Evolutionary conservation across 1,140 invertebrate genomes (phyloP).

Genomic region (Aricia agestis): DNA sequence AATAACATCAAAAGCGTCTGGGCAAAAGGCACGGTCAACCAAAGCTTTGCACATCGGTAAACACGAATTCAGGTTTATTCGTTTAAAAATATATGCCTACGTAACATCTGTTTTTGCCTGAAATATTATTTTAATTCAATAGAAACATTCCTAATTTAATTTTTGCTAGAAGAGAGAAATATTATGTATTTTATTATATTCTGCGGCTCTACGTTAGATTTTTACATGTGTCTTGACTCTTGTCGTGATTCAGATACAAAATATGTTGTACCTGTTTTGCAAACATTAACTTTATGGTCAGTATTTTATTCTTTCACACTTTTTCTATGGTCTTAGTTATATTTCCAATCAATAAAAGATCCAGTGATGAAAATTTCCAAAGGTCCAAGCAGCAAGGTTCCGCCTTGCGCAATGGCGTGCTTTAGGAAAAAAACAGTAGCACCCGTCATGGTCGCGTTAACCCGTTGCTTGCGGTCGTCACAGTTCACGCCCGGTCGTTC

Average conservation of each 20-base stretch:
- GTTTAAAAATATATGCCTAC: neutral
- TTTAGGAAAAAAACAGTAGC: neutral
- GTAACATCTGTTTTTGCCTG: neutral
- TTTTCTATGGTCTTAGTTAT: too few relatives aligned
- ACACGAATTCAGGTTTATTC: constrained; percentile 2
- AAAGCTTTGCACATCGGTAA: neutral
- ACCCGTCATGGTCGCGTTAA: constrained; percentile 31
- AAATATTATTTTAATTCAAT: constrained; percentile 1
- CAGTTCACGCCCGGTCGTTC: constrained; percentile 16
- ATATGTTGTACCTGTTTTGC: too few relatives aligned
- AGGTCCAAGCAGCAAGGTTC: neutral
- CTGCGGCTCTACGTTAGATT: too few relatives aligned
- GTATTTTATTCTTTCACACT: too few relatives aligned
- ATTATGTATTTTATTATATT: too few relatives aligned
- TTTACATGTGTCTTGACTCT: too few relatives aligned
- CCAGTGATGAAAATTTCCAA: neutral
- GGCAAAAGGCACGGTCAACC: neutral
- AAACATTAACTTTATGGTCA: too few relatives aligned
- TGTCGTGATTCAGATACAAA: too few relatives aligned
- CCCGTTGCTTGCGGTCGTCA: constrained; percentile 31
- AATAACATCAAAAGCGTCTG: neutral
- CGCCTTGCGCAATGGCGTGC: neutral
- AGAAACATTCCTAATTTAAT: too few relatives aligned
- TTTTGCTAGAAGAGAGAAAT: too few relatives aligned
- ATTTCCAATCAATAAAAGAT: neutral